Conservation (phyloP, 2,113 vertebrate species). For the Istiophorus platypterus region DNA sequence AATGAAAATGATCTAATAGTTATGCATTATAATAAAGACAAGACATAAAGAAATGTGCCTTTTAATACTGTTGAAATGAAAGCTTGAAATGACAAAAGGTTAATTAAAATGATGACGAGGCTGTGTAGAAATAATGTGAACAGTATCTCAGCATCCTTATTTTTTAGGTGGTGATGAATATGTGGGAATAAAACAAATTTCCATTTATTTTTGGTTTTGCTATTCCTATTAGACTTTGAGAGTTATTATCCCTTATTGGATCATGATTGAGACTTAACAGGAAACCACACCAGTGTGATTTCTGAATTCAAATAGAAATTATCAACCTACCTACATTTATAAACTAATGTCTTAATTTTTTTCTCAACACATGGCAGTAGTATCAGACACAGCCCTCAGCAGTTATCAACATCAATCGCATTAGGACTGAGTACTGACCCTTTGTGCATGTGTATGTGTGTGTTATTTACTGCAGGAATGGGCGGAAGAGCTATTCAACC, state of each 20-base stretch:
- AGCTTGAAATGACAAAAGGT: constrained; percentile 3
- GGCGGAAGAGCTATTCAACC: constrained; percentile 95
- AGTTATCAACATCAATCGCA: neutral
- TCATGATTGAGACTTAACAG: constrained; percentile 1
- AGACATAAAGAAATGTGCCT: neutral
- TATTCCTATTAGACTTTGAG: neutral
- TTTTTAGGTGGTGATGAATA: neutral
- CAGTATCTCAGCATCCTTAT: neutral
- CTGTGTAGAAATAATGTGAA: neutral
- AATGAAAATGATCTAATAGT: neutral
- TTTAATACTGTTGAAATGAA: neutral
- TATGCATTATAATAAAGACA: neutral
- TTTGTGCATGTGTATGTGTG: constrained; percentile 23
- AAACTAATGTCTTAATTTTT: constrained; percentile 4
- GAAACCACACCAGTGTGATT: neutral
- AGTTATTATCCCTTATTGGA: neutral
- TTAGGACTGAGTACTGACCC: constrained; percentile 11
- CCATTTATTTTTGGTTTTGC: neutral
- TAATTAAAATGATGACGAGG: neutral
- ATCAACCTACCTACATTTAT: neutral
- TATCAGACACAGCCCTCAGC: neutral
- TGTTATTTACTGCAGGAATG: constrained; percentile 89
- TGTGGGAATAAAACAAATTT: neutral
- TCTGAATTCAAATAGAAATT: neutral
- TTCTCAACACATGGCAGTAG: neutral